phyloP scores from a whole-genome alignment of 2,888 invertebrate species.

The Lasioglossum figueresi region DNA sequence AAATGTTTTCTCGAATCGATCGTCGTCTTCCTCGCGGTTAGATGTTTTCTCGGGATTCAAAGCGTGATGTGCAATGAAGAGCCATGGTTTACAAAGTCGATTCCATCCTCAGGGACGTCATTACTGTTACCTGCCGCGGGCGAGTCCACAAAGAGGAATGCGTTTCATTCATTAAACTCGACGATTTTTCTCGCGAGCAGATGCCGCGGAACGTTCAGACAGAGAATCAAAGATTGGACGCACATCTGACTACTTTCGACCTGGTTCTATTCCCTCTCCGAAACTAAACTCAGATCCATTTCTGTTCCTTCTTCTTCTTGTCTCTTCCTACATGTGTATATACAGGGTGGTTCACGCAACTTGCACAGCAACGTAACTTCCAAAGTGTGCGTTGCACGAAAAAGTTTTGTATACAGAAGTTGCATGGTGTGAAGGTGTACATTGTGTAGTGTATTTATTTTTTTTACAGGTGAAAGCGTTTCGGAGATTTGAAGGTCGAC shows the following conservation, averaged over 20 bases:
- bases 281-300: not conserved
- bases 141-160: constrained; percentile 36
- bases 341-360: no score
- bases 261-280: constrained; percentile 6
- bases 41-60: constrained; percentile 5
- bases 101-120: constrained; percentile 46
- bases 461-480: no score
- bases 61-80: constrained; percentile 14
- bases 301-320: not conserved
- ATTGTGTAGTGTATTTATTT: no score
- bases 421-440: no score
- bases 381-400: no score
- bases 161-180: constrained; percentile 54
- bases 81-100: constrained; percentile 34
- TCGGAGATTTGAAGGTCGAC: no score
- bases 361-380: no score
- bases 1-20: not conserved
- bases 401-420: no score
- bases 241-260: constrained; percentile 50
- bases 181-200: constrained; percentile 24
- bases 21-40: not conserved
- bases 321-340: not conserved
- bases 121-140: constrained; percentile 46
- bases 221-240: constrained; percentile 19
- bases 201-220: constrained; percentile 29